Evolutionary conservation across 2,113 vertebrate species (phyloP).

Genomic region (Megaleporinus macrocephalus): DNA sequence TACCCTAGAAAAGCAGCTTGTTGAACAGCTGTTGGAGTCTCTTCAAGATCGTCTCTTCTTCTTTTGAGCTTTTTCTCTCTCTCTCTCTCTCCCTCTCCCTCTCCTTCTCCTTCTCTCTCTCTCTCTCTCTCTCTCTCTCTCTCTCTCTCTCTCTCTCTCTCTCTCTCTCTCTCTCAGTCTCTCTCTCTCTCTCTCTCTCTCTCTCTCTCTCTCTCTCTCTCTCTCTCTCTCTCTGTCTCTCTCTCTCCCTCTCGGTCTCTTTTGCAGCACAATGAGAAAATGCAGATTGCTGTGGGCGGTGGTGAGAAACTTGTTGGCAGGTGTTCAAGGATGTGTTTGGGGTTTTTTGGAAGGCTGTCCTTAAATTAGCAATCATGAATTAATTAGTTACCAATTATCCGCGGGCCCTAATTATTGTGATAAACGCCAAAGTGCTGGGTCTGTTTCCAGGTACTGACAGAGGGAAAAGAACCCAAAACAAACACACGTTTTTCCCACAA

Average conservation of each 20-base stretch:
- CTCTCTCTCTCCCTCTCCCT: constrained; percentile 16
- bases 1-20: constrained; percentile 31
- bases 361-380: constrained; percentile 57
- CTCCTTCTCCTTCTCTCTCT: constrained; percentile 10
- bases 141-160: neutral
- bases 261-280: constrained; percentile 31
- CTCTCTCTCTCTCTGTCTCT: too few species aligned
- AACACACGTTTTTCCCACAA: neutral
- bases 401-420: constrained; percentile 49
- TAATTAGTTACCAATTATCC: constrained; percentile 52
- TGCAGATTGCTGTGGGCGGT: constrained; percentile 47
- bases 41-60: constrained; percentile 20
- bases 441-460: constrained; percentile 28
- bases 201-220: constrained; percentile 18
- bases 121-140: constrained; percentile 7
- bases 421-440: constrained; percentile 42
- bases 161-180: constrained; percentile 8
- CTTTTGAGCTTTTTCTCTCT: neutral
- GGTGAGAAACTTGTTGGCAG: constrained; percentile 54
- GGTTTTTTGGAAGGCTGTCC: constrained; percentile 44
- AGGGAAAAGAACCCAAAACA: constrained; percentile 22
- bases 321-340: constrained; percentile 53
- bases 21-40: constrained; percentile 27
- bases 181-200: neutral
- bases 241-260: neutral